Evolutionary conservation across 2,888 invertebrate species (phyloP).

Genomic region (Odontothrips loti): DNA sequence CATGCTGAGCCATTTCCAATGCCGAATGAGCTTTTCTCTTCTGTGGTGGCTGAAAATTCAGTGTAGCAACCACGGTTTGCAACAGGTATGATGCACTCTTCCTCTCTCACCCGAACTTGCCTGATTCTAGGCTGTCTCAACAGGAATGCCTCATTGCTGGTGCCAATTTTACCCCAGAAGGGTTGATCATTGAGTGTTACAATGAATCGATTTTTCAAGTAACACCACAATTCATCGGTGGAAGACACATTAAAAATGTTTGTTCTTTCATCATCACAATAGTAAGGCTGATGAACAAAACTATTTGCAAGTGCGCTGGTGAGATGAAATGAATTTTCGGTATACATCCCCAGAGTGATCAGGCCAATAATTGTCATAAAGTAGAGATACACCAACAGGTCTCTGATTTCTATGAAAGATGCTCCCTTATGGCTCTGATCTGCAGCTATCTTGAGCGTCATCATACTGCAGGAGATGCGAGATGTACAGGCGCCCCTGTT

Average conservation of each 20-base stretch:
- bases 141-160: neutral
- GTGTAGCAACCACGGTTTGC: neutral
- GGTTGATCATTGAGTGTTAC: neutral
- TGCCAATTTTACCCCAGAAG: neutral
- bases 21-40: neutral
- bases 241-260: conserved; percentile 13
- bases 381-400: neutral
- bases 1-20: neutral
- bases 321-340: neutral
- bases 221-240: conserved; percentile 1
- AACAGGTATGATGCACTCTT: neutral
- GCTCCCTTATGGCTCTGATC: neutral
- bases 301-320: neutral
- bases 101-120: neutral
- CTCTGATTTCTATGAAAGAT: neutral
- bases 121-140: neutral
- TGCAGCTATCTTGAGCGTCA: neutral
- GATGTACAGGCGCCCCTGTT: neutral
- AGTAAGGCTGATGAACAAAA: neutral
- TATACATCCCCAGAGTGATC: neutral
- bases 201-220: neutral
- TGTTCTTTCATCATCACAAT: neutral
- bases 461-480: neutral
- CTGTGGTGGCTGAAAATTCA: neutral
- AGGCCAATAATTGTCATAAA: neutral